phyloP scores from a whole-genome alignment of 2,113 vertebrate species.

The Paraplagusia blochii region DNA sequence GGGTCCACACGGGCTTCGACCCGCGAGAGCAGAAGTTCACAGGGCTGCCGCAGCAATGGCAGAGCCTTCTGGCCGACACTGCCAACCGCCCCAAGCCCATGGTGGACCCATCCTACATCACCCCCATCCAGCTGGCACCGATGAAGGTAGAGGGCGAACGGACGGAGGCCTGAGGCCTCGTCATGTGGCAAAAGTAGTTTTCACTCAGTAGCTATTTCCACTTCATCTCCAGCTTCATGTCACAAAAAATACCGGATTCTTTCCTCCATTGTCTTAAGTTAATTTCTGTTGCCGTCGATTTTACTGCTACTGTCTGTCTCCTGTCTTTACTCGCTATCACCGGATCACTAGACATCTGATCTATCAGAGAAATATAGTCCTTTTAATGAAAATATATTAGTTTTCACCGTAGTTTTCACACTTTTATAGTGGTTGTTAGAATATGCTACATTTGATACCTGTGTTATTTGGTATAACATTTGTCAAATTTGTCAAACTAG shows the following conservation, averaged over 20 bases:
- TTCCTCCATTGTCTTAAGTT: background rate
- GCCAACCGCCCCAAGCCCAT: constrained; percentile 96
- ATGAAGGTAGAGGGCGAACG: constrained; percentile 88
- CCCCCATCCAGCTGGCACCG: constrained; percentile 95
- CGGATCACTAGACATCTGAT: constrained; percentile 4
- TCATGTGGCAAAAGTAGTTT: background rate
- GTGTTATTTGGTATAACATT: background rate
- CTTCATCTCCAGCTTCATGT: background rate
- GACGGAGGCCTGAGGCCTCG: constrained; percentile 2
- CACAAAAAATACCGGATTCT: background rate
- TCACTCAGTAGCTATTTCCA: background rate
- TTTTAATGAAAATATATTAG: too few species aligned
- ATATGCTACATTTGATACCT: background rate
- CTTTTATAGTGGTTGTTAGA: too few species aligned
- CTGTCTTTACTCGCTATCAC: constrained; percentile 34
- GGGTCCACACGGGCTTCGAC: constrained; percentile 97
- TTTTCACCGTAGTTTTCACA: too few species aligned
- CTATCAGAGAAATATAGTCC: too few species aligned
- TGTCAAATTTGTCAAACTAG: too few species aligned
- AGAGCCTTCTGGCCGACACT: constrained; percentile 94
- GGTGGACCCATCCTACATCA: constrained; percentile 99
- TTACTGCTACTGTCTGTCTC: constrained; percentile 22
- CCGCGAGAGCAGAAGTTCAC: constrained; percentile 96
- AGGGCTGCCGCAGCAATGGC: constrained; percentile 96
- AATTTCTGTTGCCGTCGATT: constrained; percentile 16